Percentiles rank a stretch among this genome's conserved stretches.
Evolutionary conservation across 1,140 invertebrate species (phyloP).

Genomic region (Dryas iulia): DNA sequence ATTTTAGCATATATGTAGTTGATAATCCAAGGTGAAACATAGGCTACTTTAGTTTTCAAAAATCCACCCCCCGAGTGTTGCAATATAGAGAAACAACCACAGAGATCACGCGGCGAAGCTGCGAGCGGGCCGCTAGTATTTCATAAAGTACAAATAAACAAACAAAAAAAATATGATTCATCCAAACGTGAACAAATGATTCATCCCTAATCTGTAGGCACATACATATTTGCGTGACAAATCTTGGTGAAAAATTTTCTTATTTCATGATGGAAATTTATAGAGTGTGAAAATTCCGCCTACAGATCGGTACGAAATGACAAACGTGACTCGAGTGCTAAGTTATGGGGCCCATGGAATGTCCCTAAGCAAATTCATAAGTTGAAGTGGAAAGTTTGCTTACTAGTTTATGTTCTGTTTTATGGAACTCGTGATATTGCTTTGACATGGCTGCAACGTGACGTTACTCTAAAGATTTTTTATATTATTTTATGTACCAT

Average conservation of each 20-base stretch:
- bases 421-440: slow-evolving; percentile 15
- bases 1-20: no score
- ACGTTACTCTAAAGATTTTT: neutral
- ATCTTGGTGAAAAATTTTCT: neutral
- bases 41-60: no score
- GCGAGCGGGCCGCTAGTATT: no score
- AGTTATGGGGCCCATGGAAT: slow-evolving; percentile 26
- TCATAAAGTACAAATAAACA: no score
- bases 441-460: neutral
- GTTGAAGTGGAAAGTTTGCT: slow-evolving; percentile 29
- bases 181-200: neutral
- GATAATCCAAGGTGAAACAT: no score
- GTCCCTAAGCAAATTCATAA: slow-evolving; percentile 26
- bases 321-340: slow-evolving; percentile 48
- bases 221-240: neutral
- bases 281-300: slow-evolving; percentile 56
- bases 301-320: slow-evolving; percentile 51
- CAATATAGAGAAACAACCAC: no score
- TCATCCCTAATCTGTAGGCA: neutral
- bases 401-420: slow-evolving; percentile 9
- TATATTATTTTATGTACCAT: neutral
- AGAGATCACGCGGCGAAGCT: no score
- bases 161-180: neutral
- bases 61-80: no score
- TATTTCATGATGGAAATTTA: slow-evolving; percentile 34